Evolutionary conservation across 2,888 invertebrate genomes (phyloP).

Genomic region (Fissipunctia ypsillon): DNA sequence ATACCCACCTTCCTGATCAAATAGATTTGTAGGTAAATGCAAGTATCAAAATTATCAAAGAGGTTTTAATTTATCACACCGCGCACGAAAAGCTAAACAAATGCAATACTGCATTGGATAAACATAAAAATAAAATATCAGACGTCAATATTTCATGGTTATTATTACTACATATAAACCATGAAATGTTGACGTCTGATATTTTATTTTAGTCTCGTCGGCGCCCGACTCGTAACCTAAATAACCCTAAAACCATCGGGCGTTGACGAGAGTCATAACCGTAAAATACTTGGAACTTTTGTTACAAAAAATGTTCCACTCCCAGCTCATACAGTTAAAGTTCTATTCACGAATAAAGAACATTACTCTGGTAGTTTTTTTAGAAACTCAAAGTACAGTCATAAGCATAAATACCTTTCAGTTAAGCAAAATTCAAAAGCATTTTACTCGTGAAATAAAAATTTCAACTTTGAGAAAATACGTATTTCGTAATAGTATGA

Average conservation of each 20-base stretch:
- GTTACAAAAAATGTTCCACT: slow-evolving; percentile 25
- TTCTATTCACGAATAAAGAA: slow-evolving; percentile 16
- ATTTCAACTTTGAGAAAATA: neutral
- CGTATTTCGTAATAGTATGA: neutral
- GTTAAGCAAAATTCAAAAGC: neutral
- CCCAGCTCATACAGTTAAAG: slow-evolving; percentile 25
- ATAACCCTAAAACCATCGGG: slow-evolving; percentile 23
- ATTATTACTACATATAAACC: too few species aligned
- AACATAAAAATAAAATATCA: slow-evolving; percentile 23
- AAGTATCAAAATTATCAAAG: neutral
- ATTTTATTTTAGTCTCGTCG: too few species aligned
- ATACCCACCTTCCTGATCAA: too few species aligned
- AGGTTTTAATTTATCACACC: neutral
- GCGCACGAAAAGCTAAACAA: neutral
- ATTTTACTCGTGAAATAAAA: neutral
- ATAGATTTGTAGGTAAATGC: neutral
- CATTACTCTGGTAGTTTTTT: slow-evolving; percentile 30
- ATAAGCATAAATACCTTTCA: neutral
- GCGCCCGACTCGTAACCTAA: too few species aligned
- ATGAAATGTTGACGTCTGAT: too few species aligned
- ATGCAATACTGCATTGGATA: neutral
- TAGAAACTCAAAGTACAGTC: slow-evolving; percentile 18
- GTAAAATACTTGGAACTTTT: slow-evolving; percentile 42
- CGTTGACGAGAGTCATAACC: slow-evolving; percentile 27
- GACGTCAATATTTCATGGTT: slow-evolving; percentile 13